Conservation (phyloP, 2,888 invertebrate genomes). For the Hoplodrina ambigua region DNA sequence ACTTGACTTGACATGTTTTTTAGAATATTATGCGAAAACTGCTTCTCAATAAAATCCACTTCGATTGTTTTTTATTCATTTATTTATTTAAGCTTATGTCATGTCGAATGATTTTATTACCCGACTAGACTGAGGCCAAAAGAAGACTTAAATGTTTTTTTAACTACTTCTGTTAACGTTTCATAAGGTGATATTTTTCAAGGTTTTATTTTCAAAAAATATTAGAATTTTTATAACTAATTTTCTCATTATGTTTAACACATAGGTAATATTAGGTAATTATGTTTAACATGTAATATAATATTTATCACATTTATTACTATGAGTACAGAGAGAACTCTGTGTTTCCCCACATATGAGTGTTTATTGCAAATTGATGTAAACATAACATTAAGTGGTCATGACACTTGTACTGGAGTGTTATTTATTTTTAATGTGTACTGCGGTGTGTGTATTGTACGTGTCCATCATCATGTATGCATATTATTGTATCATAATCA, state of each 20-base stretch:
- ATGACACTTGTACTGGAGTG: slow-evolving; percentile 22
- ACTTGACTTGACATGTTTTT: slow-evolving; percentile 10
- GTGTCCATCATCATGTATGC: background rate
- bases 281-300: background rate
- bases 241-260: slow-evolving; percentile 2
- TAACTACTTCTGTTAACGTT: background rate
- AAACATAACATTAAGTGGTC: slow-evolving; percentile 15
- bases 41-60: background rate
- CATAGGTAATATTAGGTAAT: too few relatives aligned
- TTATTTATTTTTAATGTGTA: slow-evolving; percentile 19
- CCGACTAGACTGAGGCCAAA: background rate
- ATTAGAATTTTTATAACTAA: background rate
- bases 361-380: slow-evolving; percentile 39
- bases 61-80: background rate
- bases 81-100: background rate
- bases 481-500: background rate
- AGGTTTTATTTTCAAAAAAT: background rate
- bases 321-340: slow-evolving; percentile 2
- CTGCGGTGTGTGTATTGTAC: background rate
- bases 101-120: background rate
- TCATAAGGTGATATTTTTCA: background rate
- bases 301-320: slow-evolving; percentile 1
- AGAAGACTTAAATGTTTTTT: background rate
- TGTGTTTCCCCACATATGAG: slow-evolving; percentile 16
- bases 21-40: background rate